phyloP scores from a whole-genome alignment of 1,140 invertebrate genomes.

The Hylyphantes graminicola region DNA sequence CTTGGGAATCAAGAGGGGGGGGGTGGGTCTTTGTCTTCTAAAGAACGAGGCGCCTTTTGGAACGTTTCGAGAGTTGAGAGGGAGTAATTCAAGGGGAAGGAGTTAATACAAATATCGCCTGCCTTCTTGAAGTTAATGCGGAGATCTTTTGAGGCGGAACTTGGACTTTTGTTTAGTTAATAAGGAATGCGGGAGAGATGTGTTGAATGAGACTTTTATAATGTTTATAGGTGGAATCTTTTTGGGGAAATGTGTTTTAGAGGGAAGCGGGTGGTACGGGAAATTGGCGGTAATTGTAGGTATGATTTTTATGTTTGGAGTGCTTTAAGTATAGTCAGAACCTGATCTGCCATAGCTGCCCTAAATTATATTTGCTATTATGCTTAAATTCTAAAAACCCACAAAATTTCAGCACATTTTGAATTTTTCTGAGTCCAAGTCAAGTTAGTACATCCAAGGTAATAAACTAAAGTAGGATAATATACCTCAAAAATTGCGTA shows the following conservation, averaged over 20 bases:
- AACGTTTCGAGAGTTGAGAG: background rate
- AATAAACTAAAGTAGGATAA: too few species aligned
- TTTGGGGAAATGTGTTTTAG: background rate
- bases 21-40: constrained; percentile 24
- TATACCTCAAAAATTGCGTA: too few species aligned
- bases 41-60: too few species aligned
- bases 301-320: background rate
- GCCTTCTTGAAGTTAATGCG: constrained; percentile 32
- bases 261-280: background rate
- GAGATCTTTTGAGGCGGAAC: constrained; percentile 19
- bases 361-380: too few species aligned
- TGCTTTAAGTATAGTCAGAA: too few species aligned
- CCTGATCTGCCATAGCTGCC: too few species aligned
- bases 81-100: constrained; percentile 50
- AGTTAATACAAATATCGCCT: constrained; percentile 56
- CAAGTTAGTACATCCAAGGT: too few species aligned
- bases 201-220: constrained; percentile 49
- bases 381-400: too few species aligned
- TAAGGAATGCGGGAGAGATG: constrained; percentile 6
- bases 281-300: background rate
- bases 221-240: constrained; percentile 14
- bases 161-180: constrained; percentile 41
- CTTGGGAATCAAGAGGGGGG: constrained; percentile 5
- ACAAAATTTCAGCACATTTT: too few species aligned
- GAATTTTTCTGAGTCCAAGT: too few species aligned